Percentiles rank a stretch among this genome's conserved stretches.
phyloP scores from a whole-genome alignment of 2,113 vertebrate species.

The Vicugna pacos region DNA sequence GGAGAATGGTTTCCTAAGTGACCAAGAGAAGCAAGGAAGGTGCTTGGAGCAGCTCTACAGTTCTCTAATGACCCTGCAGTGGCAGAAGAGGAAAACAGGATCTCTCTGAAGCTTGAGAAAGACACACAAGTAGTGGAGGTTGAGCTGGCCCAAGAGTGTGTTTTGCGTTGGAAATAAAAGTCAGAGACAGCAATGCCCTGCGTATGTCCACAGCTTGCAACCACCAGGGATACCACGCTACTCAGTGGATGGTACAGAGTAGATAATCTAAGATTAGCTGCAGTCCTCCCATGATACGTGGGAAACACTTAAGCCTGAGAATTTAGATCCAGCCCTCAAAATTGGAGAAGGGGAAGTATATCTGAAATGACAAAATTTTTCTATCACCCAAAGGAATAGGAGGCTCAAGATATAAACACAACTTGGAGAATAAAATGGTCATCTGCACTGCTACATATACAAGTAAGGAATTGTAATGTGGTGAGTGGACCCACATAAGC shows the following conservation, averaged over 20 bases:
- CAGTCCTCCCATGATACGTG: neutral
- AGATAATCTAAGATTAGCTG: neutral
- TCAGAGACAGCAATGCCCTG: neutral
- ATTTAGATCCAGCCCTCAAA: neutral
- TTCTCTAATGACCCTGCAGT: neutral
- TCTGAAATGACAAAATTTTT: slow-evolving; percentile 6
- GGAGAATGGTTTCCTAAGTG: neutral
- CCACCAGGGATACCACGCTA: neutral
- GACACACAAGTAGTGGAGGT: neutral
- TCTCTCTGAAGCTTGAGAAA: neutral
- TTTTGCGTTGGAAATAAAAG: neutral
- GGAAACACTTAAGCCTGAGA: neutral
- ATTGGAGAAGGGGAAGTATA: neutral
- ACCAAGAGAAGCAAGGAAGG: neutral
- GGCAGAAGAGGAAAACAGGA: neutral
- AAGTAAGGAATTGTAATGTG: neutral
- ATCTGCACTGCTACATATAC: neutral
- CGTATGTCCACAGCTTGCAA: neutral
- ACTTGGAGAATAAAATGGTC: neutral
- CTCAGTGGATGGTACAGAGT: neutral
- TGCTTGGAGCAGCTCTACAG: neutral
- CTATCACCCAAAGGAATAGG: neutral
- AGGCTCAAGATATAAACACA: neutral
- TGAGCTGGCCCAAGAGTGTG: neutral
- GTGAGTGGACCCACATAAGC: neutral